phyloP scores from a whole-genome alignment of 1,140 invertebrate genomes.

The Hyposmocoma kahamanoa region DNA sequence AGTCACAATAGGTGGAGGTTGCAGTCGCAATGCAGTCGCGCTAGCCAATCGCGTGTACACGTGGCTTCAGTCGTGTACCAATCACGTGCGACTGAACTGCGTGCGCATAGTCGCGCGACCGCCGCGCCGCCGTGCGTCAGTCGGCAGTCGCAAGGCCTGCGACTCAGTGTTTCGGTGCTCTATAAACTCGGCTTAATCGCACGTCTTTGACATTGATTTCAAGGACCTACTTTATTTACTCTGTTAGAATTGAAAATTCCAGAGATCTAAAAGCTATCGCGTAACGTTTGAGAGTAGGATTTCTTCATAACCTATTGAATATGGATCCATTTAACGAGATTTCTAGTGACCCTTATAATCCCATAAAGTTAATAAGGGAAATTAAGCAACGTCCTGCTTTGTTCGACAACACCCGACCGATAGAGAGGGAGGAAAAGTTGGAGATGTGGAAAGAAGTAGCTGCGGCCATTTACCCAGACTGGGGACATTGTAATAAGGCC shows the following conservation, averaged over 20 bases:
- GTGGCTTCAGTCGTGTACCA: no score
- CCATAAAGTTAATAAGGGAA: conserved; percentile 54
- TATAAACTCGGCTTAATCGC: conserved; percentile 22
- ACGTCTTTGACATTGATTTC: no score
- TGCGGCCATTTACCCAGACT: conserved; percentile 42
- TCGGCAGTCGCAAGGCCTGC: conserved; percentile 12
- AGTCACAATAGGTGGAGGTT: no score
- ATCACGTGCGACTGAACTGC: no score
- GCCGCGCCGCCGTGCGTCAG: conserved; percentile 7
- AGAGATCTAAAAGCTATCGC: no score
- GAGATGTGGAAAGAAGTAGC: conserved; percentile 58
- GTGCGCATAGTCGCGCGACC: conserved; percentile 29
- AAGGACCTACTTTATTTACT: no score
- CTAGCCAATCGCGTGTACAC: neutral
- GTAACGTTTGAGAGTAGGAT: no score
- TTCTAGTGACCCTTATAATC: no score
- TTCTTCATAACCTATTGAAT: no score
- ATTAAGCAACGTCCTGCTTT: conserved; percentile 47
- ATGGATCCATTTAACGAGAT: no score
- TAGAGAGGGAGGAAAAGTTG: conserved; percentile 46
- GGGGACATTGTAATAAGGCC: conserved; percentile 47
- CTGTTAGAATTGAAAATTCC: no score
- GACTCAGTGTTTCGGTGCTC: conserved; percentile 15
- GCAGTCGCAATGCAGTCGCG: neutral
- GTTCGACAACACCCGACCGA: conserved; percentile 36